Evolutionary conservation across 2,797 vertebrate genomes (phyloP).

Genomic region (Meriones psammophilus): DNA sequence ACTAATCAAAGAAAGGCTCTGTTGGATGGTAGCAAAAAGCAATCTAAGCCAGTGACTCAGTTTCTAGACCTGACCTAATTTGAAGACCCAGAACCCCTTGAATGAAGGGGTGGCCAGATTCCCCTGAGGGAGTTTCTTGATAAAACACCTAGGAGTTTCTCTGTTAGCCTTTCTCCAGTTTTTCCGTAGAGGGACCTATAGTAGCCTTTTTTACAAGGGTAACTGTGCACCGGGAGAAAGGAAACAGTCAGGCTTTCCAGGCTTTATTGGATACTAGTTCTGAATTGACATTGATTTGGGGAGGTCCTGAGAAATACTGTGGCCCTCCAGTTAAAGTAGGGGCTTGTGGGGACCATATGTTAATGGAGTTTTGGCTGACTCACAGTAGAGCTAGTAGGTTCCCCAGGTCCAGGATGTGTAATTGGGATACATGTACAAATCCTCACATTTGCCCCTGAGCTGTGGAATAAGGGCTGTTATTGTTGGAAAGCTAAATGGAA

Average conservation of each 20-base stretch:
- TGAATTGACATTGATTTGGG: neutral
- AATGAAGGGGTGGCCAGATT: neutral
- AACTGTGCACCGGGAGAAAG: neutral
- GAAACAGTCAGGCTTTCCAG: neutral
- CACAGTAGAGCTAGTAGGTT: neutral
- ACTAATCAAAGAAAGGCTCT: neutral
- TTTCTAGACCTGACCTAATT: neutral
- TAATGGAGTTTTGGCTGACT: neutral
- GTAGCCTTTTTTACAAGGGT: neutral
- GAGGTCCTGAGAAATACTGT: neutral
- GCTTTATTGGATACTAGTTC: neutral
- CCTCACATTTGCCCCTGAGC: neutral
- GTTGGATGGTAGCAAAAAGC: neutral
- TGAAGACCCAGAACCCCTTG: neutral
- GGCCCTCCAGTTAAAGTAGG: neutral
- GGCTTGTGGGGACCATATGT: neutral
- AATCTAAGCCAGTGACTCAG: neutral
- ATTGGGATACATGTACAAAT: neutral
- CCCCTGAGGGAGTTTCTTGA: neutral
- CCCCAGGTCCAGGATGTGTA: neutral
- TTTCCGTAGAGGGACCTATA: neutral
- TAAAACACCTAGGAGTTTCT: neutral
- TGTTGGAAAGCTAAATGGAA: neutral
- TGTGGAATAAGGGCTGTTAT: neutral
- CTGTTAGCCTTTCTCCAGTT: neutral